phyloP scores from a whole-genome alignment of 2,797 vertebrate genomes.

The Cichlasoma orientale region DNA sequence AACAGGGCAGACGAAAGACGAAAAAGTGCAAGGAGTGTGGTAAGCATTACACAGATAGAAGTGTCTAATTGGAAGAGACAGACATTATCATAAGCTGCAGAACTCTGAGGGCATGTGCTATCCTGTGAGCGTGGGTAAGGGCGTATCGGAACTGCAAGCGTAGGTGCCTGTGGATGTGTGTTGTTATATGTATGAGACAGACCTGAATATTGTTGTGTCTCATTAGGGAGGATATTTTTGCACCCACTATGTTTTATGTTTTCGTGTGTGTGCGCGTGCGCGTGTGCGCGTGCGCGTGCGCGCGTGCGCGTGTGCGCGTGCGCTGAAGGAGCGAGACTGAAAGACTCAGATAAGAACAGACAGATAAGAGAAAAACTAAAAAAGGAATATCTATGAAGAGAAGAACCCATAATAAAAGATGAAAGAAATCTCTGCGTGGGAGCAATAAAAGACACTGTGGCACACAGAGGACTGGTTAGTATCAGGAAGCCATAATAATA shows the following conservation, averaged over 20 bases:
- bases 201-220: conserved; percentile 44
- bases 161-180: not conserved
- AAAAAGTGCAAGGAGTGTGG: conserved; percentile 44
- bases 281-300: not conserved
- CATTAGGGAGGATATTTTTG: conserved; percentile 50
- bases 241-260: conserved; percentile 22
- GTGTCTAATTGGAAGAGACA: conserved; percentile 64
- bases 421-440: conserved; percentile 47
- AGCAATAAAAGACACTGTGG: conserved; percentile 42
- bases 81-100: conserved; percentile 60
- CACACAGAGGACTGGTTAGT: conserved; percentile 50
- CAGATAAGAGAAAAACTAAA: conserved; percentile 44
- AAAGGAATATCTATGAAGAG: conserved; percentile 36
- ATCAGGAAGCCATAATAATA: conserved; percentile 51
- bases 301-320: not conserved
- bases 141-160: conserved; percentile 5
- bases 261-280: not conserved
- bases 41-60: conserved; percentile 64
- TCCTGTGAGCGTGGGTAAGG: not conserved
- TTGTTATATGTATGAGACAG: not conserved
- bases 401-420: conserved; percentile 51
- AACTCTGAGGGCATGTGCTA: conserved; percentile 34
- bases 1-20: conserved; percentile 25
- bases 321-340: not conserved
- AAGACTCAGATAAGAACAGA: conserved; percentile 38